Evolutionary conservation across 30 jellyfish, hydroid and myxozoan species (phyloP), one percentile per base, ranked within the genome.

Genomic region (Cassiopea xamachana): DNA sequence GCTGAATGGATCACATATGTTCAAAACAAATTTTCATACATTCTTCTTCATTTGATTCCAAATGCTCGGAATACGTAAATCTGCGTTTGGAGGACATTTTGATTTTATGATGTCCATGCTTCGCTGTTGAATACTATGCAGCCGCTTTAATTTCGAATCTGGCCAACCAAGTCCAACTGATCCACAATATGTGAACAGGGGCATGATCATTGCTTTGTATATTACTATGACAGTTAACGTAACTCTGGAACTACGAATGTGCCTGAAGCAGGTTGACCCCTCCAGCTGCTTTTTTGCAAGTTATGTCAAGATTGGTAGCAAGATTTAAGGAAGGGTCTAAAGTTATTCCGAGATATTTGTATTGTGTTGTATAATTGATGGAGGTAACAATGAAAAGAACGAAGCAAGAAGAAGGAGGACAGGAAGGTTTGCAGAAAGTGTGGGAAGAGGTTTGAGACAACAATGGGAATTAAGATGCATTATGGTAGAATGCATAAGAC

Each of bases 231-330:
- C 72, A 7, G 91, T 83, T 68, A 85, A 64, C 75, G 91, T 62
- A 47, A 64, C 91, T 64, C 67, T 83, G 71, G 91, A 83, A 27
- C 86, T 83, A 72, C 84, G 91, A 83, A 83, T 83, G 91, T 85
- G 91, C 85, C 91, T 64, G 85, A n/a, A 83, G 91, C 3, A 64
- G 85, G 85, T 83, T 83, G 7, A 83, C 91, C 73, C 85, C 48
- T 83, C 85, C 91, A 64, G 91, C 86, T 83, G 86, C 91, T 55
- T 59, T 83, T 83, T 83, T 83, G 86, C 85, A 83, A 73, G 59
- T 69, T n/a, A 39, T 69, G 69, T 83, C 85, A 64, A 83, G 85
- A 69, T 83, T 72, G 47, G 85, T 83, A 62, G 67, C 85, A 69
- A 83, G 91, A 15, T 49, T 83, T 83, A 83, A 85, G 18, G 91